A percentile compares a stretch with the other conserved stretches of the same genome.
Evolutionary conservation across 2,113 vertebrate species (phyloP).

Genomic region (Phaethornis superciliosus): DNA sequence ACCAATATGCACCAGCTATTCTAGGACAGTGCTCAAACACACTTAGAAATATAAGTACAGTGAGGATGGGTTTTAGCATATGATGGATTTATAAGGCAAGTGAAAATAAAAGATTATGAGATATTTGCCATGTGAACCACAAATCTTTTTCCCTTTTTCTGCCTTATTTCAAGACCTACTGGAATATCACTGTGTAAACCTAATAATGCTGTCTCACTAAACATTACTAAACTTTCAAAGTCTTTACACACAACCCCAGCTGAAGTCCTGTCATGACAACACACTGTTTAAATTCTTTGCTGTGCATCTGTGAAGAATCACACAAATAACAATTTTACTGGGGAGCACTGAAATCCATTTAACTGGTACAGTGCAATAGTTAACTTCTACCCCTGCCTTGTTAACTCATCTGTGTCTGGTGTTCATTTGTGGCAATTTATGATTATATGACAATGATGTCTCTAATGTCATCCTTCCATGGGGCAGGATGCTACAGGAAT

Average conservation of each 20-base stretch:
- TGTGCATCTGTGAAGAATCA: not conserved
- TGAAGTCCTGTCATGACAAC: not conserved
- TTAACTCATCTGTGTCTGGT: not conserved
- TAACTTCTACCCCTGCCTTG: not conserved
- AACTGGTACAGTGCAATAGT: fast-evolving
- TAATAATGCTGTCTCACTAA: not conserved
- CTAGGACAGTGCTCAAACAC: not conserved
- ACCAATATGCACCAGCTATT: not conserved
- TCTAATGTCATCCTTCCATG: not conserved
- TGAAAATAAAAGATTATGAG: not conserved
- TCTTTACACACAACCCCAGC: not conserved
- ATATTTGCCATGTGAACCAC: not conserved
- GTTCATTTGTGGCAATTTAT: not conserved
- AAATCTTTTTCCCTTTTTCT: not conserved
- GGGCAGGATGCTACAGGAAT: not conserved
- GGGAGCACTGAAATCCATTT: not conserved
- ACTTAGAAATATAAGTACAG: not conserved
- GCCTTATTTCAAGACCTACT: not conserved
- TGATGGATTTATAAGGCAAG: not conserved
- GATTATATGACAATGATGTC: not conserved
- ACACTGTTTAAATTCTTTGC: not conserved
- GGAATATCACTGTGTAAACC: not conserved
- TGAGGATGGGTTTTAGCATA: not conserved
- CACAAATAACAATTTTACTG: not conserved
- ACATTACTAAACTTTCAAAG: not conserved